Percentiles rank a stretch among this genome's conserved stretches.
These are phyloP conservation scores for Pseudochaenichthys georgianus DNA, from an alignment of 2,797 vertebrate genomes.

Conservation along the genomic window DNA sequence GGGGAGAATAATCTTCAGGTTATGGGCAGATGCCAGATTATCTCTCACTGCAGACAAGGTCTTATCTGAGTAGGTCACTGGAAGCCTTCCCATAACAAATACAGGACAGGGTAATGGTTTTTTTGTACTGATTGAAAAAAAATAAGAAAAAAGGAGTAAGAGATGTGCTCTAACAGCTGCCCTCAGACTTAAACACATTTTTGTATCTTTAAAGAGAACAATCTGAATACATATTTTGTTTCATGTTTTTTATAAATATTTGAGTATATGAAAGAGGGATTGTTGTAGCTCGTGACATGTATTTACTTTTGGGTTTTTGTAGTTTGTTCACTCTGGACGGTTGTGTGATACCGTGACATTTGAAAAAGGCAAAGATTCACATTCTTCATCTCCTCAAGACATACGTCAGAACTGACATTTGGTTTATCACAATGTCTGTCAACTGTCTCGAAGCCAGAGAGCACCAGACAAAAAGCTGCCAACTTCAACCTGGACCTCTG, in stretches of 20 bases:
- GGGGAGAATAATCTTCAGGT: constrained; percentile 80
- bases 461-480: constrained; percentile 22
- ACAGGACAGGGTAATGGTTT: neutral
- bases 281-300: neutral
- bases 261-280: neutral
- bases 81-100: constrained; percentile 6
- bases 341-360: constrained; percentile 50
- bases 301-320: neutral
- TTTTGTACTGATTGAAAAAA: neutral
- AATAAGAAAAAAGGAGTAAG: neutral
- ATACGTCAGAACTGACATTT: constrained; percentile 54
- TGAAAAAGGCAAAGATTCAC: constrained; percentile 30
- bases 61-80: constrained; percentile 49
- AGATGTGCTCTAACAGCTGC: neutral
- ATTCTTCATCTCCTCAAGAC: neutral
- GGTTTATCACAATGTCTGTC: constrained; percentile 42
- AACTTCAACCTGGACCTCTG: constrained; percentile 44
- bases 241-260: neutral
- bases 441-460: constrained; percentile 20
- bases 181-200: neutral
- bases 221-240: neutral
- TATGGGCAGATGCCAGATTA: constrained; percentile 74
- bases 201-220: neutral
- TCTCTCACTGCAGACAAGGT: constrained; percentile 52
- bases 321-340: neutral